A percentile compares a stretch with the other conserved stretches of the same genome.
Evolutionary conservation across 2,888 invertebrate species (phyloP).

Genomic region (Griposia aprilina): DNA sequence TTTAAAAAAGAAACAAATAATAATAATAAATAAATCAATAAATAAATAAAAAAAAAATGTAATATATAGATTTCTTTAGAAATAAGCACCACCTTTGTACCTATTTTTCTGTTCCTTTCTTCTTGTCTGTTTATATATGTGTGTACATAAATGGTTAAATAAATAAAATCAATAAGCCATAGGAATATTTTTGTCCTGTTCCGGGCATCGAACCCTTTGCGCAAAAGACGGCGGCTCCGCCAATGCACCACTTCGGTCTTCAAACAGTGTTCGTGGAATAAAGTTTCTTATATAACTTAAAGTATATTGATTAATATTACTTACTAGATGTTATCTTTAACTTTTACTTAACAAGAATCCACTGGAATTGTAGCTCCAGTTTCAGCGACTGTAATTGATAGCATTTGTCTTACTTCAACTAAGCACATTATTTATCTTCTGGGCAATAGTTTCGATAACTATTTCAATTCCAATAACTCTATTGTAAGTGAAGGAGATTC

Average conservation of each 20-base stretch:
- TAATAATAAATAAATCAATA: too few species aligned
- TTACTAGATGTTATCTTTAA: constrained; percentile 45
- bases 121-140: too few species aligned
- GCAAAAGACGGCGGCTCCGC: not conserved
- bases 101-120: too few species aligned
- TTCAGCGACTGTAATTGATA: constrained; percentile 54
- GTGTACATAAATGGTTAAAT: too few species aligned
- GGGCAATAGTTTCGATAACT: constrained; percentile 67
- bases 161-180: not conserved
- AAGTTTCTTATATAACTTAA: constrained; percentile 3
- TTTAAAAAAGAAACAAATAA: too few species aligned
- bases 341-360: constrained; percentile 46
- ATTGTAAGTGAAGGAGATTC: constrained; percentile 63
- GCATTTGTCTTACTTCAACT: constrained; percentile 60
- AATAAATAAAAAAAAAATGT: too few species aligned
- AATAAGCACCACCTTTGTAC: too few species aligned
- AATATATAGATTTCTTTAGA: too few species aligned
- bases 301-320: constrained; percentile 37
- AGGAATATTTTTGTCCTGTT: not conserved
- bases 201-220: not conserved
- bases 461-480: constrained; percentile 68
- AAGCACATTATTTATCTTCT: constrained; percentile 67
- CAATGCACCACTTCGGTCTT: not conserved
- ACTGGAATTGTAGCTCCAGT: constrained; percentile 38
- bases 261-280: not conserved